phyloP scores from a whole-genome alignment of 2,797 vertebrate species.

The Pampus argenteus region DNA sequence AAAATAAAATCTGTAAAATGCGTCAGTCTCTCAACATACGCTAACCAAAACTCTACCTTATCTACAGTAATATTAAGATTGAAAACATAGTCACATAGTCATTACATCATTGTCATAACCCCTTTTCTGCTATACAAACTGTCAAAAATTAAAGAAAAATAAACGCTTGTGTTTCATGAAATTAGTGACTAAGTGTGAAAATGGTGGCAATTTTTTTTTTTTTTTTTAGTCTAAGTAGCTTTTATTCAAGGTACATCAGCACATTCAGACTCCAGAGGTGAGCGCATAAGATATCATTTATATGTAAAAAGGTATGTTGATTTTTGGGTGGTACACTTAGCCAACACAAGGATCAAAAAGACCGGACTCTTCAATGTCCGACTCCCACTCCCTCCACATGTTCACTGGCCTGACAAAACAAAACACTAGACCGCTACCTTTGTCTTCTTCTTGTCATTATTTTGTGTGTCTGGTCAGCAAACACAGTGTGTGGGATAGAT shows the following conservation, averaged over 20 bases:
- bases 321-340: conserved; percentile 7
- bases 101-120: neutral
- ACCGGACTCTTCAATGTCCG: conserved; percentile 33
- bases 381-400: conserved; percentile 49
- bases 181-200: neutral
- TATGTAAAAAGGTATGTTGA: conserved; percentile 17
- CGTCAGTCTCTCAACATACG: neutral
- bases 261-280: conserved; percentile 24
- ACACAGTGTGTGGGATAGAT: conserved; percentile 52
- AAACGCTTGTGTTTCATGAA: neutral
- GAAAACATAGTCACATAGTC: neutral
- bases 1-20: neutral
- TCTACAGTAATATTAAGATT: neutral
- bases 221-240: conserved; percentile 15
- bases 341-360: conserved; percentile 48
- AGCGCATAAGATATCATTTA: conserved; percentile 33
- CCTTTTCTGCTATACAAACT: neutral
- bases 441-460: conserved; percentile 46
- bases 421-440: conserved; percentile 42
- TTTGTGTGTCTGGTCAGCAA: conserved; percentile 35
- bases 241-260: conserved; percentile 1
- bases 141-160: neutral
- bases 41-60: neutral
- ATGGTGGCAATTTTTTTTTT: conserved; percentile 5
- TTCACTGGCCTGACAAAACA: conserved; percentile 40